Conservation (phyloP, 2,113 vertebrate genomes). For the Alosa alosa region DNA sequence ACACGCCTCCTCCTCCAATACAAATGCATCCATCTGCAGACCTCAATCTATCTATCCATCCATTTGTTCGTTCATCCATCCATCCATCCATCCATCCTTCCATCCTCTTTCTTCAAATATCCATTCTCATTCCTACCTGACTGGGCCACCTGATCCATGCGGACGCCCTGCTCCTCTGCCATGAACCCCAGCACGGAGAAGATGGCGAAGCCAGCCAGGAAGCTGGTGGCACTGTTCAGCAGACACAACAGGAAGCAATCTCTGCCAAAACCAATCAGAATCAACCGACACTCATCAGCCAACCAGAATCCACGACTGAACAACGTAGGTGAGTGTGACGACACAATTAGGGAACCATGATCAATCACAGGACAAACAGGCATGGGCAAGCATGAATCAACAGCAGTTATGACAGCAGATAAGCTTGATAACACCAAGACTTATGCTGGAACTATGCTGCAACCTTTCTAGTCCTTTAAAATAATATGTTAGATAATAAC, state of each 20-base stretch:
- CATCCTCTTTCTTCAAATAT: background rate
- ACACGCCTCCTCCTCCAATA: background rate
- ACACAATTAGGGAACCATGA: background rate
- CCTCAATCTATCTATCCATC: background rate
- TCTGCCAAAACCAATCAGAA: constrained; percentile 45
- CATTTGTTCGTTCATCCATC: background rate
- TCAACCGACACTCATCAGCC: constrained; percentile 6
- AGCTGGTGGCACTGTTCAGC: constrained; percentile 72
- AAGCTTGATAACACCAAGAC: background rate
- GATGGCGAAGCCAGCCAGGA: constrained; percentile 72
- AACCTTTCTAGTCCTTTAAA: background rate
- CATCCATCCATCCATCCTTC: background rate
- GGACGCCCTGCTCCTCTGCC: constrained; percentile 68
- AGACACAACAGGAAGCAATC: constrained; percentile 69
- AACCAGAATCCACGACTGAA: background rate
- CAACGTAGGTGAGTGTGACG: background rate
- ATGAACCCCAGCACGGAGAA: constrained; percentile 75
- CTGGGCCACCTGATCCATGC: constrained; percentile 63
- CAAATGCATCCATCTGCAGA: background rate
- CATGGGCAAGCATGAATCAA: background rate
- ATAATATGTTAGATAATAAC: background rate
- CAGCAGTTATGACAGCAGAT: background rate
- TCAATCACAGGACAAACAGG: background rate
- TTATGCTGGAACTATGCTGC: background rate
- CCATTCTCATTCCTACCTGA: constrained; percentile 58